Evolutionary conservation across 2,888 invertebrate species (phyloP), one percentile per base, ranked within the genome.

Genomic region (Eilema caniola): DNA sequence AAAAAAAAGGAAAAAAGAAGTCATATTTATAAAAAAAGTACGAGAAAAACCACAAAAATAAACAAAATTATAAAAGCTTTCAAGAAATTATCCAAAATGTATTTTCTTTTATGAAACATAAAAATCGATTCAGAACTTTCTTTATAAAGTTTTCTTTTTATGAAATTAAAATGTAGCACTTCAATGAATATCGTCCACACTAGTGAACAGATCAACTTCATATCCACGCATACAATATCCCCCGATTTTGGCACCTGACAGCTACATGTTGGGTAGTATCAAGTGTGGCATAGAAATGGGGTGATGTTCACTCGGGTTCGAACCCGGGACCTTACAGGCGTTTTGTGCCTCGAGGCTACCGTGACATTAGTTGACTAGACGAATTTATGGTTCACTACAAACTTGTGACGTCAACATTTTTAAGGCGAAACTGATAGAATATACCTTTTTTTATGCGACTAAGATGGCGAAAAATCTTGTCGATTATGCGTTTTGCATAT

Each of bases 251-350:
- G 93, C 93, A 92, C 92, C 89, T 86, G 88, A 89, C 82, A 67
- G 86, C 93, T 92, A 92, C 93, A 89, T 91, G 90, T 91, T 14
- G 62, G 56, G 90, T 92, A 93, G 92, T 83, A 88, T 88, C 93
- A 89, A 93, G 95, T 91, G 94, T 95, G 95, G 95, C 95, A 89
- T 89, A 89, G 81, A 91, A 91, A 93, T 89, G 94, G 95, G 95
- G 93, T 67, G n/a, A 62, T 33, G 47, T 33, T 23, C 3, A 66
- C 74, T 62, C 66, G 81, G 93, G 83, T 74, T 91, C 81, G 94
- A 94, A 93, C 93, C 85, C 62, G 60, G 74, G 78, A 81, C 86
- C 77, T 57, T 16, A 31, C 37, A 31, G 12, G 61, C n/a, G 16
- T 20, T 2, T 4, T 12, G 3, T 61, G 74, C 86, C 87, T 71